These are phyloP conservation scores for Nowickia ferox DNA, from an alignment of 2,888 invertebrate genomes.

Conservation along the genomic window DNA sequence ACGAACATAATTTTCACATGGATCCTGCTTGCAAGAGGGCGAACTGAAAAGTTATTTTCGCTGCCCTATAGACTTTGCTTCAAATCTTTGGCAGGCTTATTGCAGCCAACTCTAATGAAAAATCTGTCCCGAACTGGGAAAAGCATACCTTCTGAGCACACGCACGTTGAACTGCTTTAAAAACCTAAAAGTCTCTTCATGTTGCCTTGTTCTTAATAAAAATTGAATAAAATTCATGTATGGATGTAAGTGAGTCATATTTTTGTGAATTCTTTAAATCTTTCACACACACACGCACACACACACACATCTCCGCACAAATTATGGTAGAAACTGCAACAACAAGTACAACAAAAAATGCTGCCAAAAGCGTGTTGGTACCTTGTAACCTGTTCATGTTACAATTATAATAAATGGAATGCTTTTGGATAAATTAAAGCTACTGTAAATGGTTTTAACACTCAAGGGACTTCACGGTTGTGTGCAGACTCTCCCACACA, in stretches of 20 bases:
- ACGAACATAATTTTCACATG: constrained; percentile 16
- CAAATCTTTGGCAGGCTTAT: too few species aligned
- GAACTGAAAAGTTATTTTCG: background rate
- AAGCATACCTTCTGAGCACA: too few species aligned
- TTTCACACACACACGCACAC: background rate
- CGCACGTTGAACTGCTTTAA: too few species aligned
- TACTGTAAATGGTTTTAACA: constrained; percentile 71
- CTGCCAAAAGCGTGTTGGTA: constrained; percentile 56
- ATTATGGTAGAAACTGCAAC: constrained; percentile 41
- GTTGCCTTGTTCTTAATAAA: constrained; percentile 33
- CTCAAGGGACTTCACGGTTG: constrained; percentile 64
- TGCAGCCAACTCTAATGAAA: background rate
- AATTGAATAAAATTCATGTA: constrained; percentile 40
- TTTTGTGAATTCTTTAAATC: constrained; percentile 47
- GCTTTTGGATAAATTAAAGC: constrained; percentile 71
- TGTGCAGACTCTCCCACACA: constrained; percentile 42
- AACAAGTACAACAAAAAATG: constrained; percentile 23
- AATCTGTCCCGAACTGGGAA: background rate
- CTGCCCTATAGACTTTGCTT: too few species aligned
- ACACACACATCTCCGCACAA: constrained; percentile 21
- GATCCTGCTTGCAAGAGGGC: background rate
- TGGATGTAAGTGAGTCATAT: constrained; percentile 6
- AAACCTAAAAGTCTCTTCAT: background rate
- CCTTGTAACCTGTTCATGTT: constrained; percentile 69
- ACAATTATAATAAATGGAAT: constrained; percentile 72